A percentile compares a stretch with the other conserved stretches of the same genome.
These are phyloP conservation scores for Vandiemenella viatica DNA, from an alignment of 2,888 invertebrate genomes.

Conservation along the genomic window DNA sequence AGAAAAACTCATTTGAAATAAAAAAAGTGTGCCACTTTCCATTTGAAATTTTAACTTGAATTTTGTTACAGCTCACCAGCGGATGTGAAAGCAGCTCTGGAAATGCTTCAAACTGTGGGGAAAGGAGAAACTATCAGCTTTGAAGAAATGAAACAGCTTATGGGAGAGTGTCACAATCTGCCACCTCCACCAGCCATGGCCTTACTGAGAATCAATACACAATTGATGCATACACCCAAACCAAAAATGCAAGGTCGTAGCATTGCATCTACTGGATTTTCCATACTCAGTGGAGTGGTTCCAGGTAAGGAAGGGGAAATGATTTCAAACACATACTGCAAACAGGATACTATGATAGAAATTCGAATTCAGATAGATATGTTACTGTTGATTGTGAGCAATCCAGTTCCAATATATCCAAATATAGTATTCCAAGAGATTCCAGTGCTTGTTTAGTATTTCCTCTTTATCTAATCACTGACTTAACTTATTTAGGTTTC, in stretches of 20 bases:
- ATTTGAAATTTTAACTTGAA: too few species aligned
- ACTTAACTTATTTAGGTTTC: too few species aligned
- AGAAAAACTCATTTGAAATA: too few species aligned
- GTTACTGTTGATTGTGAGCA: too few species aligned
- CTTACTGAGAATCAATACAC: not conserved
- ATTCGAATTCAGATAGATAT: too few species aligned
- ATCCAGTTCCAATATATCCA: too few species aligned
- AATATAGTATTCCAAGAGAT: too few species aligned
- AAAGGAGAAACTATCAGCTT: constrained; percentile 51
- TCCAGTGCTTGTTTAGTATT: too few species aligned
- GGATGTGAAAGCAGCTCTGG: constrained; percentile 47
- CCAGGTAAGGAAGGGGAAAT: constrained; percentile 43
- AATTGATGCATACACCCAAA: not conserved
- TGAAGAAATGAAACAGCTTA: constrained; percentile 59
- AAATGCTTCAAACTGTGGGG: constrained; percentile 43
- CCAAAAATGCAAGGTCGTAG: not conserved
- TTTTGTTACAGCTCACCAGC: constrained; percentile 51
- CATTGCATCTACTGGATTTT: constrained; percentile 20
- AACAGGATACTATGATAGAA: too few species aligned
- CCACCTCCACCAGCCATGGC: constrained; percentile 19
- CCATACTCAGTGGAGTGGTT: constrained; percentile 61
- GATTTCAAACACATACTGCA: not conserved
- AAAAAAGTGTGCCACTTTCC: too few species aligned
- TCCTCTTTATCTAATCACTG: too few species aligned
- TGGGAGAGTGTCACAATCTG: constrained; percentile 64